Evolutionary conservation across 2,113 vertebrate genomes (phyloP), one percentile per base, ranked within the genome.

Genomic region (Thomomys bottae): DNA sequence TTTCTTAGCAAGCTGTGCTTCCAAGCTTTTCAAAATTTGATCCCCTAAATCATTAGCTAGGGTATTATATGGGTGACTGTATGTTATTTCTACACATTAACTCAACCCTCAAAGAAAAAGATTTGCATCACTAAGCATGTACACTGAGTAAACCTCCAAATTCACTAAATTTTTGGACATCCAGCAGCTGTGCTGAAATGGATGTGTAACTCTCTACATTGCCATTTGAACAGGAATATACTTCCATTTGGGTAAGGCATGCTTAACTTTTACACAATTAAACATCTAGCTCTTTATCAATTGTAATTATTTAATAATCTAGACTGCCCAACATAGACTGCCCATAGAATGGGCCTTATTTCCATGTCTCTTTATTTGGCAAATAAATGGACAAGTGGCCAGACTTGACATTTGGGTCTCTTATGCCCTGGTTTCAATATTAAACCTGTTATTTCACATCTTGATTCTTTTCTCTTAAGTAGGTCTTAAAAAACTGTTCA

Each of bases 71-170:
- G 3, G 42, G 64, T 86, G n/a, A 85, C 59, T 82, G 0, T 40
- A 88, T 61, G 21, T 28, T 83, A 70, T 59, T 95, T 94, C 38
- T 78, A 57, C 8, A 88, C 90, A 88, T 82, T 88, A 88, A 90
- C 79, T 87, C 59, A 94, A 30, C 0, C 12, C 78, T 45, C 20
- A 89, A 85, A 40, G 38, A 67, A 82, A 83, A 73, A 83, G 7
- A 76, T 79, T 75, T 79, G 8, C 5, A 78, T 34, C 66, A 59
- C 17, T 84, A 81, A 88, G 17, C 12, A 77, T 63, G 57, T 87
- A 54, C 49, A 17, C 49, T 4, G 3, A 54, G 12, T 54, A 15
- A 54, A 54, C 49, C 18, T 54, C 49, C 49, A 79, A 30, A 81
- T 11, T 1, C 71, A 89, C 36, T 71, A 81, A 68, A 87, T 1